Evolutionary conservation across 2,113 vertebrate genomes (phyloP).

Genomic region (Cyanoderma ruficeps): DNA sequence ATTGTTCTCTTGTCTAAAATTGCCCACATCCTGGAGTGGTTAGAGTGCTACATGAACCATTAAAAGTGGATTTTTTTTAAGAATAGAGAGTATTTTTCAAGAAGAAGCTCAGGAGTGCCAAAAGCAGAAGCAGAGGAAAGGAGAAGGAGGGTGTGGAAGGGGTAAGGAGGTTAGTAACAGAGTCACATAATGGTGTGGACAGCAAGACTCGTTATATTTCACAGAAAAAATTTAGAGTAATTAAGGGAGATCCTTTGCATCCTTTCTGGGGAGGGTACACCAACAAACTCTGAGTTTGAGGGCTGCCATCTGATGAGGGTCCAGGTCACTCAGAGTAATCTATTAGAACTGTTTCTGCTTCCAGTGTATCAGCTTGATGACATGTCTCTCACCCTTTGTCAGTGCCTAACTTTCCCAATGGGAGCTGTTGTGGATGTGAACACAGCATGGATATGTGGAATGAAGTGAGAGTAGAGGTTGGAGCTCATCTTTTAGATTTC

Average conservation of each 20-base stretch:
- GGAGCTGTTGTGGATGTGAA: neutral
- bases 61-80: neutral
- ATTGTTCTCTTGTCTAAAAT: constrained; percentile 13
- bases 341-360: neutral
- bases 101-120: neutral
- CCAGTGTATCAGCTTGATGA: neutral
- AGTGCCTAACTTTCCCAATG: accelerated
- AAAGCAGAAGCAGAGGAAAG: neutral
- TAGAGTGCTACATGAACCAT: neutral
- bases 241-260: neutral
- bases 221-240: neutral
- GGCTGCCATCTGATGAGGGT: neutral
- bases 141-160: neutral
- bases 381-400: neutral
- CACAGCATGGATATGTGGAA: neutral
- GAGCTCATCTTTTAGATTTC: neutral
- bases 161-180: neutral
- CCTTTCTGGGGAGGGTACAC: neutral
- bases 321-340: neutral
- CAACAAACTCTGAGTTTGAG: neutral
- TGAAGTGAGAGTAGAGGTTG: neutral
- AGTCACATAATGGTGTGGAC: neutral
- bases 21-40: constrained; percentile 1
- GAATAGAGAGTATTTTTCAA: neutral
- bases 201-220: neutral